phyloP scores from a whole-genome alignment of 2,797 vertebrate species.

The Sciurus vulgaris region DNA sequence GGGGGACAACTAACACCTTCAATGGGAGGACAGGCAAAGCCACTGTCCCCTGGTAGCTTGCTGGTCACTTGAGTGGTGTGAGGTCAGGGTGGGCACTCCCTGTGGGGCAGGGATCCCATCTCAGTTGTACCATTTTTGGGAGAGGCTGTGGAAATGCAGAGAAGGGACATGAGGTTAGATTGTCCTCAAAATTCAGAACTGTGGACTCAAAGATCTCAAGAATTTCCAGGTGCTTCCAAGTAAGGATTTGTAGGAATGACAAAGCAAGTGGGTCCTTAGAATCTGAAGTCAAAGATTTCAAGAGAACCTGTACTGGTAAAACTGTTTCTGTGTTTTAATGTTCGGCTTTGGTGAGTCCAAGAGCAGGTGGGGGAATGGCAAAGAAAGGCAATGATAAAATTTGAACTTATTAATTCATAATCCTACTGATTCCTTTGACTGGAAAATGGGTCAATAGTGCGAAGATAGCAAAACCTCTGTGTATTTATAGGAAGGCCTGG shows the following conservation, averaged over 20 bases:
- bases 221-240: not conserved
- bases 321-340: not conserved
- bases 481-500: not conserved
- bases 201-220: not conserved
- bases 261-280: not conserved
- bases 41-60: not conserved
- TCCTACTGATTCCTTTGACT: not conserved
- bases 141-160: not conserved
- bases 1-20: not conserved
- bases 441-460: not conserved
- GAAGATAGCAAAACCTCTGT: not conserved
- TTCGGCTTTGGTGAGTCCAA: not conserved
- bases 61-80: not conserved
- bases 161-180: not conserved
- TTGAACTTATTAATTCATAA: not conserved
- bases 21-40: not conserved
- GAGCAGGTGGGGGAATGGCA: not conserved
- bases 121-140: too few relatives aligned
- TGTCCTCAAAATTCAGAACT: not conserved
- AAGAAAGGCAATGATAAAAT: not conserved
- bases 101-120: not conserved
- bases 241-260: not conserved
- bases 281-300: not conserved
- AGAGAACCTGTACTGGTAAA: not conserved
- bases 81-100: rapidly evolving